Percentiles rank a stretch among this genome's conserved stretches.
These are phyloP conservation scores for Zoanthus solanderi DNA, from an alignment of 92 coral and sea anemone genomes.

Conservation along the genomic window DNA sequence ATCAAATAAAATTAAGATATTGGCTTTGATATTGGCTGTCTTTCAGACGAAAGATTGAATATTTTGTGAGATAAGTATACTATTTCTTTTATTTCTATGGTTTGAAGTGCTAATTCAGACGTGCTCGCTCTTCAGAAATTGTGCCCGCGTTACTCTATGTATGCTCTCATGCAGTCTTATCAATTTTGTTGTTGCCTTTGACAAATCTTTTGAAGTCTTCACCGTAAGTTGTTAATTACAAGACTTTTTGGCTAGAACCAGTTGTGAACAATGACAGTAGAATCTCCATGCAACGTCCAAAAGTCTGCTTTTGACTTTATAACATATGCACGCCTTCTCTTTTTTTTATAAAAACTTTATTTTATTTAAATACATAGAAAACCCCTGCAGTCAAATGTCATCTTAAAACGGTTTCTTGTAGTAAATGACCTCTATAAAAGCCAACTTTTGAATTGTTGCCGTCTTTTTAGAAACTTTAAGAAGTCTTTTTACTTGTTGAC, in stretches of 20 bases:
- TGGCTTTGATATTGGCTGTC: no score
- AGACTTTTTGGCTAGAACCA: conserved; percentile 14
- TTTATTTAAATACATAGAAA: neutral
- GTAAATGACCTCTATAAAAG: neutral
- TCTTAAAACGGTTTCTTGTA: neutral
- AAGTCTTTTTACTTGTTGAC: neutral
- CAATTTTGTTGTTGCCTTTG: neutral
- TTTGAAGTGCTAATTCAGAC: no score
- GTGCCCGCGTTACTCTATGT: no score
- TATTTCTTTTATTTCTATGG: no score
- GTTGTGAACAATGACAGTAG: conserved; percentile 7
- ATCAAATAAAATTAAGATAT: no score
- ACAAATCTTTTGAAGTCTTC: neutral
- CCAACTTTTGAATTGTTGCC: neutral
- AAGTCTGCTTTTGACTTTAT: conserved; percentile 4
- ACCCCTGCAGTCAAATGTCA: no score
- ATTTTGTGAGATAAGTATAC: no score
- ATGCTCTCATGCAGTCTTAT: no score
- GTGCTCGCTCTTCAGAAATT: no score
- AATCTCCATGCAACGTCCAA: conserved; percentile 23
- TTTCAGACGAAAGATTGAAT: no score
- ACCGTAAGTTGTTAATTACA: neutral
- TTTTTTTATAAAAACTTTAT: neutral
- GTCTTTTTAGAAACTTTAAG: neutral
- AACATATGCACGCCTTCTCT: neutral